Conservation (phyloP, 2,113 vertebrate species). For the Cricetomys ansorgei region DNA sequence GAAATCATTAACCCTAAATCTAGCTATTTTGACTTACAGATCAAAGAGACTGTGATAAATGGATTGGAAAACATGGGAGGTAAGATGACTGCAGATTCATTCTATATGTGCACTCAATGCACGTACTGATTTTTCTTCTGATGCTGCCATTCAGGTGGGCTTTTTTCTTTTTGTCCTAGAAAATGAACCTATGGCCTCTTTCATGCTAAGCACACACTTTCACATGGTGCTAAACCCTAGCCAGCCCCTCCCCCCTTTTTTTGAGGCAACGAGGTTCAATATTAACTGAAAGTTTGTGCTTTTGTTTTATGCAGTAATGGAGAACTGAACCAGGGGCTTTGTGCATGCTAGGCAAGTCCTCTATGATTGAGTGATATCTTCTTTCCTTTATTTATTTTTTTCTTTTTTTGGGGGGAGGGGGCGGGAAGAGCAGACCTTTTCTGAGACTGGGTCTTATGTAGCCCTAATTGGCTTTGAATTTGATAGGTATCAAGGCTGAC, state of each 20-base stretch:
- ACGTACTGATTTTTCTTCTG: slow-evolving; percentile 38
- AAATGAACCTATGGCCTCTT: neutral
- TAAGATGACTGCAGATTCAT: slow-evolving; percentile 82
- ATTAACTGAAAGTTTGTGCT: neutral
- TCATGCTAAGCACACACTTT: neutral
- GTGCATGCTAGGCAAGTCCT: neutral
- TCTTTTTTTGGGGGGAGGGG: neutral
- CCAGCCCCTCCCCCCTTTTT: neutral
- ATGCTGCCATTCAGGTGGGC: neutral
- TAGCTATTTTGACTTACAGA: slow-evolving; percentile 86
- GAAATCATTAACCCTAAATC: slow-evolving; percentile 36
- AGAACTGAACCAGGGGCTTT: neutral
- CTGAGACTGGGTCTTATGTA: neutral
- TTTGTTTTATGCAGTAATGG: neutral
- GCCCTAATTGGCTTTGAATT: neutral
- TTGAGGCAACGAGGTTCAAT: neutral
- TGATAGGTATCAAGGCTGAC: neutral
- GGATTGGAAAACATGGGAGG: slow-evolving; percentile 96
- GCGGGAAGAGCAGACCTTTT: neutral
- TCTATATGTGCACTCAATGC: neutral
- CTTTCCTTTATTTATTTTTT: neutral
- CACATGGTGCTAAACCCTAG: neutral
- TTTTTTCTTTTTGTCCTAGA: neutral
- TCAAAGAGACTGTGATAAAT: slow-evolving; percentile 91
- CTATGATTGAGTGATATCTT: neutral